phyloP scores from a whole-genome alignment of 2,797 vertebrate genomes.

The Lagodon rhomboides region DNA sequence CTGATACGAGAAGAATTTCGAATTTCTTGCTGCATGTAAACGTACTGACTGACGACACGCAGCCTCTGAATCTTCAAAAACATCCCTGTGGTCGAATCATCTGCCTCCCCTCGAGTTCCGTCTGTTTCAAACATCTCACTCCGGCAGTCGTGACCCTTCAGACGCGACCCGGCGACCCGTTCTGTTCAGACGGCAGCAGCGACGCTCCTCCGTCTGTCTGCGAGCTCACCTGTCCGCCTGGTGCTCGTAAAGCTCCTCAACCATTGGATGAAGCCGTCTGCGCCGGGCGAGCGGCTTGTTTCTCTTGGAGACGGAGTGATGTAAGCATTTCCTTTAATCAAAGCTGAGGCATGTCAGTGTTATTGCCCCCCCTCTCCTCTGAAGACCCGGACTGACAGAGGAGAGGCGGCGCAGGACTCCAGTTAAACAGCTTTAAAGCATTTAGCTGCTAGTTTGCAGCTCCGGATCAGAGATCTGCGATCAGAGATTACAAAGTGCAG shows the following conservation, averaged over 20 bases:
- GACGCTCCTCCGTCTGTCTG: slow-evolving; percentile 15
- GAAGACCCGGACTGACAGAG: slow-evolving; percentile 53
- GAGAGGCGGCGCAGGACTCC: slow-evolving; percentile 44
- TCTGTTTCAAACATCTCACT: not conserved
- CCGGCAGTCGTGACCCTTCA: not conserved
- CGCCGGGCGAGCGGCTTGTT: slow-evolving; percentile 48
- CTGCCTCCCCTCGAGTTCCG: too few species aligned
- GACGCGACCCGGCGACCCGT: not conserved
- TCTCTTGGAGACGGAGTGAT: slow-evolving; percentile 70
- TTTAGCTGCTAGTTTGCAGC: not conserved
- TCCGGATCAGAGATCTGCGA: not conserved
- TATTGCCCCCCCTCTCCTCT: slow-evolving; percentile 16
- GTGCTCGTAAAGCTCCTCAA: slow-evolving; percentile 35
- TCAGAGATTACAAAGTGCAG: slow-evolving; percentile 26
- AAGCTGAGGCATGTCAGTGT: slow-evolving; percentile 69
- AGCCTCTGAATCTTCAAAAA: too few species aligned
- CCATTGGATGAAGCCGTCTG: slow-evolving; percentile 63
- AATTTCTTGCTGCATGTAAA: too few species aligned
- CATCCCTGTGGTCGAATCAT: too few species aligned
- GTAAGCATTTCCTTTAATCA: slow-evolving; percentile 80
- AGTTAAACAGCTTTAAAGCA: slow-evolving; percentile 11
- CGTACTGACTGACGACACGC: too few species aligned
- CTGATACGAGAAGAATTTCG: too few species aligned
- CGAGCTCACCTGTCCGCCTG: slow-evolving; percentile 59
- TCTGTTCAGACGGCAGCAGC: slow-evolving; percentile 23